phyloP scores from a whole-genome alignment of 2,797 vertebrate species.

The Hypotaenidia philippensis region DNA sequence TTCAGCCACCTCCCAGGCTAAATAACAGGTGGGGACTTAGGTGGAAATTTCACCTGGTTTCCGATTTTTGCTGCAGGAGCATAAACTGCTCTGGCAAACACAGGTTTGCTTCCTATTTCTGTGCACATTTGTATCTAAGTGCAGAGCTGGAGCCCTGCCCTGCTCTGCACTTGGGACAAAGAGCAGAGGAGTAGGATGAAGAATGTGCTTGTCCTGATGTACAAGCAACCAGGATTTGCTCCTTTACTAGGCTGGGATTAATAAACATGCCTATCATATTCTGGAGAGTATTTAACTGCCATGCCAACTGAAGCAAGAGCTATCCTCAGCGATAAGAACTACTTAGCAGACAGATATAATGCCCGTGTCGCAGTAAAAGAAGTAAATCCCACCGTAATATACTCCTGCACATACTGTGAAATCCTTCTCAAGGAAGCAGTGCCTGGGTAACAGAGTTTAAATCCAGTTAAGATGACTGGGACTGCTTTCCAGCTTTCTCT shows the following conservation, averaged over 20 bases:
- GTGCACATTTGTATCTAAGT: neutral
- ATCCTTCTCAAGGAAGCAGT: slow-evolving; percentile 22
- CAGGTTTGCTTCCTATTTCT: neutral
- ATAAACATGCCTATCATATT: slow-evolving; percentile 4
- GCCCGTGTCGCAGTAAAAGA: slow-evolving; percentile 16
- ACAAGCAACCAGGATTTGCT: slow-evolving; percentile 13
- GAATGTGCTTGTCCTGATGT: neutral
- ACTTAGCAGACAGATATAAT: slow-evolving; percentile 24
- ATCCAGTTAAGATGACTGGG: neutral
- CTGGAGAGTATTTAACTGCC: slow-evolving; percentile 34
- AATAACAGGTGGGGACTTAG: neutral
- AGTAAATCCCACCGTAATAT: slow-evolving; percentile 43
- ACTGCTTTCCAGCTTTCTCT: neutral
- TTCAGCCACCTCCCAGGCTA: neutral
- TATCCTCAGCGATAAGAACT: slow-evolving; percentile 28
- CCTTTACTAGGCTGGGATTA: slow-evolving; percentile 5
- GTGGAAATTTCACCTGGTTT: neutral
- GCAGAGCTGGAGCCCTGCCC: neutral
- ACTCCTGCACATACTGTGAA: slow-evolving; percentile 2
- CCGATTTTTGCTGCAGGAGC: neutral
- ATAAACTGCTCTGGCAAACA: neutral
- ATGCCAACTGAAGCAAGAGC: slow-evolving; percentile 25
- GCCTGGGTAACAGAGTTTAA: neutral
- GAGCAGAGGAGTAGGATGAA: neutral
- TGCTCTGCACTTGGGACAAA: neutral